Evolutionary conservation across 1,140 invertebrate species (phyloP).

Genomic region (Procambarus clarkii): DNA sequence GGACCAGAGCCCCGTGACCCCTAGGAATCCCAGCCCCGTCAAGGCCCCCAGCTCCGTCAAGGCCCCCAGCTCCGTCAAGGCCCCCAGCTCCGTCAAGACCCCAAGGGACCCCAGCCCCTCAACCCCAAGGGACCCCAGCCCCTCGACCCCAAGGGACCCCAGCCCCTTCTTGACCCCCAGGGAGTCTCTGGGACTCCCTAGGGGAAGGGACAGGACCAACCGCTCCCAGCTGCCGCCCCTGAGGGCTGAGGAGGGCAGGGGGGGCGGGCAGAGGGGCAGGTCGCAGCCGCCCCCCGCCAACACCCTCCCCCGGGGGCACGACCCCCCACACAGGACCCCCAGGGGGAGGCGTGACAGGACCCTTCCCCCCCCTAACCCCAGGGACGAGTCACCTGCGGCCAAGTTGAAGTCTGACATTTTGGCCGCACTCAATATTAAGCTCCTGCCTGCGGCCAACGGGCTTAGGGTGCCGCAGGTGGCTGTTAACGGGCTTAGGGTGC

Average conservation of each 20-base stretch:
- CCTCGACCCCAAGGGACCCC: conserved; percentile 9
- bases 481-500: no score
- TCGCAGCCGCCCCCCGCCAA: conserved; percentile 42
- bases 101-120: background rate
- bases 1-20: conserved; percentile 23
- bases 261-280: background rate
- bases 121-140: no score
- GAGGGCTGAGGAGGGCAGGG: background rate
- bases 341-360: conserved; percentile 23
- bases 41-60: no score
- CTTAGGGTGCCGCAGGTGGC: background rate
- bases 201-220: conserved; percentile 56
- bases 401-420: conserved; percentile 34
- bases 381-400: background rate
- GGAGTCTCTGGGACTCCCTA: conserved; percentile 50
- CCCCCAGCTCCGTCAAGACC: conserved; percentile 33
- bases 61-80: no score
- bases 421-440: conserved; percentile 25
- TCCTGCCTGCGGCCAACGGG: background rate
- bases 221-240: conserved; percentile 58
- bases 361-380: conserved; percentile 5
- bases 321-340: conserved; percentile 1
- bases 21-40: background rate
- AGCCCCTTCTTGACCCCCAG: conserved; percentile 50
- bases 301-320: conserved; percentile 16